Evolutionary conservation across 1,140 invertebrate species (phyloP).

Genomic region (Laupala kohalensis): DNA sequence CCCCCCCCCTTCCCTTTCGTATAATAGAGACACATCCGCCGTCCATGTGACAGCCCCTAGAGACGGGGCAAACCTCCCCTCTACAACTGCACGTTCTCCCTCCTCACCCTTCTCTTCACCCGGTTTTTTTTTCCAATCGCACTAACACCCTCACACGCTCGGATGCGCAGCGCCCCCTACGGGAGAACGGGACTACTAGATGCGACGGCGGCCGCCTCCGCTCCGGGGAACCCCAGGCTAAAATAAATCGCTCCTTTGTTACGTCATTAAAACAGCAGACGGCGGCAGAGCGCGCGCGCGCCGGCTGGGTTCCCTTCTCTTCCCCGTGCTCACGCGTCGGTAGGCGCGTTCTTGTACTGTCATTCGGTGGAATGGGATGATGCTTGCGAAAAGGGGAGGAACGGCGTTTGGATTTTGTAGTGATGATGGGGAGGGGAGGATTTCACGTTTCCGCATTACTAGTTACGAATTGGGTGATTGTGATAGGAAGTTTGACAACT

Average conservation of each 20-base stretch:
- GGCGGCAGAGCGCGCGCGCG: background rate
- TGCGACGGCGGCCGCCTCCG: no score
- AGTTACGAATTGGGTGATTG: no score
- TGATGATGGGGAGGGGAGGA: no score
- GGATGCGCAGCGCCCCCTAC: background rate
- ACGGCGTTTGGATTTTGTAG: no score
- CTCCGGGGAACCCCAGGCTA: no score
- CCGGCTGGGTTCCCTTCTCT: background rate
- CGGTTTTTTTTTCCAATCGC: no score
- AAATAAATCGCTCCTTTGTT: background rate
- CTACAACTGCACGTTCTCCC: background rate
- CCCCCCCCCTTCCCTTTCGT: background rate
- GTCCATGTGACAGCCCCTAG: background rate
- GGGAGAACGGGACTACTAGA: background rate
- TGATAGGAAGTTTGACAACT: no score
- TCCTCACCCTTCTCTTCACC: no score
- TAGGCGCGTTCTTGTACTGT: background rate
- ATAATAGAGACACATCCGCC: background rate
- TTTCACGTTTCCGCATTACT: no score
- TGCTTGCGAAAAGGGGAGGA: no score
- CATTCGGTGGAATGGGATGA: no score
- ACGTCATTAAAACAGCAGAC: background rate
- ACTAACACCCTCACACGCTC: background rate
- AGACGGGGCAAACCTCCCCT: background rate
- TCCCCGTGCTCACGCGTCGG: background rate